Evolutionary conservation across 2,797 vertebrate genomes (phyloP), one percentile per base, ranked within the genome.

Genomic region (Sebastes reedi): DNA sequence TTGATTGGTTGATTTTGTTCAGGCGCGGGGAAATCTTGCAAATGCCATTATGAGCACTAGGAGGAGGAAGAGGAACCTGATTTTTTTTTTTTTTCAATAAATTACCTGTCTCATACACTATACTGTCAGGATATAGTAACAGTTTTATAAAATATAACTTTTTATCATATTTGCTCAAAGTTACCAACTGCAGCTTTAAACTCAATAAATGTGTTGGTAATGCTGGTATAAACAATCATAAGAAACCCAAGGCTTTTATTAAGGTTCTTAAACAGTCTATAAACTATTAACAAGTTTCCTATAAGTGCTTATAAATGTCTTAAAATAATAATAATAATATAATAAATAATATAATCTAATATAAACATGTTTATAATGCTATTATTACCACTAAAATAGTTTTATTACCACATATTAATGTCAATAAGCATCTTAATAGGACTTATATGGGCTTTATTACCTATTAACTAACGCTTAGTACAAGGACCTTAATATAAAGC

Each of bases 391-490:
- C 16, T 60, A 2, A 25, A 32, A 32, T 32, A 32, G 8, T 20
- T 1, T 30, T 18, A 30, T 61, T 34, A 62, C 12, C 30, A 62
- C 10, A 22, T 20, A 8, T 0, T 20, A 60, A 30, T 22, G 11
- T 62, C 0, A 34, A 34, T 3, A 16, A 2, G 18, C 30, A 34
- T 34, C 6, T 42, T 42, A 16, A 0, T 0, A 42, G 39, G 14
- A 42, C 2, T 32, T 32, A 12, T 61, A 11, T 0, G 18, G 59
- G 20, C 11, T 12, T 34, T 22, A 62, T 14, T 62, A 62, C 60
- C 20, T 22, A 34, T 34, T 62, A 62, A 30, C 20, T 34, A 62
- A 34, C 0, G 20, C 60, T 34, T 34, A 34, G 10, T 62, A 24
- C n/a, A 39, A 62, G 32, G 61, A 39, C n/a, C n/a, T 39, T 12